phyloP scores from a whole-genome alignment of 2,797 vertebrate species.

The Chlorospingus flavigularis region DNA sequence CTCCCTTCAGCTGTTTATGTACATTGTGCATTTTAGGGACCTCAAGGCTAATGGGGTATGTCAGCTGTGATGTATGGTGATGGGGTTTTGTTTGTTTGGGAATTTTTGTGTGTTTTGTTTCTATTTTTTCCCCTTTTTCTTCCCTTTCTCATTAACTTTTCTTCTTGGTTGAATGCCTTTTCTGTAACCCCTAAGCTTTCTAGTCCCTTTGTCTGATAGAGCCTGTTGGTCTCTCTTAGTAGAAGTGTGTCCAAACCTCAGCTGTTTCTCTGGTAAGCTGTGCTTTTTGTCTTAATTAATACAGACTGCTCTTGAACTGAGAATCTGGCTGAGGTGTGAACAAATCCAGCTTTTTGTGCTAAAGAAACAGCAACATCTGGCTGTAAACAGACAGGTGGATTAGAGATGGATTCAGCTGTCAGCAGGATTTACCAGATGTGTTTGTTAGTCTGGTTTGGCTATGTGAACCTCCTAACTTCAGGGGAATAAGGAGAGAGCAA shows the following conservation, averaged over 20 bases:
- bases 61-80: neutral
- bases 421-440: neutral
- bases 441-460: neutral
- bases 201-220: neutral
- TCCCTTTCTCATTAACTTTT: neutral
- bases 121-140: neutral
- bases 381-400: neutral
- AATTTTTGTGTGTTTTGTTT: neutral
- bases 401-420: conserved; percentile 7
- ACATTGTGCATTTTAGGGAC: neutral
- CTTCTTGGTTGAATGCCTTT: neutral
- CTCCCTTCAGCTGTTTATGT: neutral
- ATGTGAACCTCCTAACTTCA: neutral
- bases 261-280: neutral
- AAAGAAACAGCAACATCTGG: neutral
- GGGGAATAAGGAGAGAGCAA: neutral
- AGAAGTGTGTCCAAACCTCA: neutral
- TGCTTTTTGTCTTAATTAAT: neutral
- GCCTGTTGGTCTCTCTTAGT: neutral
- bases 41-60: neutral
- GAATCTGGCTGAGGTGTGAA: neutral
- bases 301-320: neutral
- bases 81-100: neutral
- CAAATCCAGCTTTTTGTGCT: neutral
- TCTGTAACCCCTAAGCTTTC: neutral